These are phyloP conservation scores for Chloroceryle aenea DNA, from an alignment of 2,113 vertebrate species.

Conservation along the genomic window DNA sequence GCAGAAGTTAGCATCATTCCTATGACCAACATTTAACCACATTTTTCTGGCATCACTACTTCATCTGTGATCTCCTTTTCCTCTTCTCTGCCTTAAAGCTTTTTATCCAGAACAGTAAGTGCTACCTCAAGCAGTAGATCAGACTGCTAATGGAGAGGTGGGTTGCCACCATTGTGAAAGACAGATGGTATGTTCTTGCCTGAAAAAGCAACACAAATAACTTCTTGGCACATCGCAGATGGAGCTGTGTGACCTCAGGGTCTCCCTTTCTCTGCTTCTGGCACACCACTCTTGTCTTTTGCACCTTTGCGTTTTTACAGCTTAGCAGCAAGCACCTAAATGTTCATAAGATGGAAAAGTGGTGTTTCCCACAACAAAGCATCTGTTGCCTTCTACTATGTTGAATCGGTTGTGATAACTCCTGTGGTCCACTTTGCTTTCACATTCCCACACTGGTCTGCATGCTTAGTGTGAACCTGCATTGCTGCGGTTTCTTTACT, in stretches of 20 bases:
- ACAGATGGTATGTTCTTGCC: background rate
- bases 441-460: background rate
- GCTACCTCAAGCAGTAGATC: background rate
- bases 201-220: background rate
- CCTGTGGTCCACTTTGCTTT: background rate
- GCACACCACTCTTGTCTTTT: background rate
- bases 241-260: background rate
- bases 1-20: background rate
- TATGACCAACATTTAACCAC: background rate
- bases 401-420: background rate
- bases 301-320: background rate
- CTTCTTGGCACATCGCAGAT: fast-evolving
- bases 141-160: background rate
- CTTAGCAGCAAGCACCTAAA: background rate
- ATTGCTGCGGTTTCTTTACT: background rate
- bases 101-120: background rate
- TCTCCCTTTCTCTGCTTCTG: background rate
- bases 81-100: background rate
- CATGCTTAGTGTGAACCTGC: background rate
- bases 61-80: background rate
- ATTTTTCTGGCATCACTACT: background rate
- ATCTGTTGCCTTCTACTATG: background rate
- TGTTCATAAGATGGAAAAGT: background rate
- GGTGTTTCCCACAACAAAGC: background rate
- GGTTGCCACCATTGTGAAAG: background rate